Evolutionary conservation across 2,888 invertebrate genomes (phyloP).

Genomic region (Plusia festucae): DNA sequence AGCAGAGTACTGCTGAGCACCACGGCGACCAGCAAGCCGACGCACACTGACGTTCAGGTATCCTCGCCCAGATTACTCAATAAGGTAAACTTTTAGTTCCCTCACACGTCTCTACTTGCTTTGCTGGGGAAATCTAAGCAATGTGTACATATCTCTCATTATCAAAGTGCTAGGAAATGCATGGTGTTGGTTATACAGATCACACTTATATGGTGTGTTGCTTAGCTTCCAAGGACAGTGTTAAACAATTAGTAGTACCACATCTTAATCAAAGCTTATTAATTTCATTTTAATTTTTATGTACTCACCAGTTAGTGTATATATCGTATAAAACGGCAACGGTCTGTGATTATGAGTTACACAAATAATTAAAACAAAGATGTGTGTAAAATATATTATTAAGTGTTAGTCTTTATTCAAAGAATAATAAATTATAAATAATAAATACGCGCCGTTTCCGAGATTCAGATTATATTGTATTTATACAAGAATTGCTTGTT

Average conservation of each 20-base stretch:
- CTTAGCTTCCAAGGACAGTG: conserved; percentile 11
- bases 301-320: too few species aligned
- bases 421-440: too few species aligned
- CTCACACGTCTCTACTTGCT: conserved; percentile 72
- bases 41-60: conserved; percentile 88
- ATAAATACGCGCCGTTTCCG: too few species aligned
- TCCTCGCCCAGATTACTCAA: conserved; percentile 88
- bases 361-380: background rate
- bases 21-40: conserved; percentile 72
- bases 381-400: too few species aligned
- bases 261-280: too few species aligned
- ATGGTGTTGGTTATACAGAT: conserved; percentile 33
- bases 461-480: too few species aligned
- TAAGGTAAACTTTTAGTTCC: conserved; percentile 87
- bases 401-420: too few species aligned
- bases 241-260: too few species aligned
- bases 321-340: too few species aligned
- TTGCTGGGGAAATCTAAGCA: conserved; percentile 71
- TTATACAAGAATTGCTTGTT: too few species aligned
- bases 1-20: conserved; percentile 80
- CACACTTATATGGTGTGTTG: conserved; percentile 18
- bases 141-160: conserved; percentile 40
- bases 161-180: conserved; percentile 37
- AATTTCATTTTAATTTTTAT: too few species aligned
- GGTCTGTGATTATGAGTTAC: background rate